phyloP scores from a whole-genome alignment of 2,888 invertebrate genomes.

The Cantharis nigra region DNA sequence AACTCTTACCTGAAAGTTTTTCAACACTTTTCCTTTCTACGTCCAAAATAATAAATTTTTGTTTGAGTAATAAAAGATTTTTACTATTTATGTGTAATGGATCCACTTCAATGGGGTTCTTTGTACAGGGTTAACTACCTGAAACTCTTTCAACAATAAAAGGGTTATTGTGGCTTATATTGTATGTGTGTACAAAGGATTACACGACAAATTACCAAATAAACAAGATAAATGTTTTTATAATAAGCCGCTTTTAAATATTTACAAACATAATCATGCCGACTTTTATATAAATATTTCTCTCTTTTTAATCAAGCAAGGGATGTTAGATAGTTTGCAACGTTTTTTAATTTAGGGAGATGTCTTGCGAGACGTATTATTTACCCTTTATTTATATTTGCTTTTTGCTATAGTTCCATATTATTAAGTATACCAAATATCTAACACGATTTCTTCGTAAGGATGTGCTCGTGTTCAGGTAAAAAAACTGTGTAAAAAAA shows the following conservation, averaged over 20 bases:
- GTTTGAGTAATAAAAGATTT: conserved; percentile 16
- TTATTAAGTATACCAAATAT: conserved; percentile 15
- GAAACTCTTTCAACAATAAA: conserved; percentile 26
- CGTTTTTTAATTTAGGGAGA: background rate
- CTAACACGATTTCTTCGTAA: background rate
- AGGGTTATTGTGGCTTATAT: conserved; percentile 28
- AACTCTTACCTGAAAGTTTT: conserved; percentile 11
- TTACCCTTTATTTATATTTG: conserved; percentile 48
- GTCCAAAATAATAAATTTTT: background rate
- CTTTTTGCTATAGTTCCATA: conserved; percentile 34
- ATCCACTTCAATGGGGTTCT: conserved; percentile 20
- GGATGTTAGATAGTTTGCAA: background rate
- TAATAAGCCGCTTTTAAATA: conserved; percentile 10
- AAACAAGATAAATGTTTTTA: conserved; percentile 25
- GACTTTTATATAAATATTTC: background rate
- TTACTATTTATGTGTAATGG: conserved; percentile 24
- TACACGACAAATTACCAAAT: conserved; percentile 26
- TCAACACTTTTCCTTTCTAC: background rate
- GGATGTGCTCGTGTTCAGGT: conserved; percentile 44
- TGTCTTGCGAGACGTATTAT: background rate
- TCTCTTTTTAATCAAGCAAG: background rate
- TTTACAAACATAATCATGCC: background rate
- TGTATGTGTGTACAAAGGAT: conserved; percentile 24
- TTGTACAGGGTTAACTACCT: conserved; percentile 34
- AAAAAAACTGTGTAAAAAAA: conserved; percentile 42